These are phyloP conservation scores for Turdus rufiventris DNA, from an alignment of 2,113 vertebrate genomes.

Conservation along the genomic window DNA sequence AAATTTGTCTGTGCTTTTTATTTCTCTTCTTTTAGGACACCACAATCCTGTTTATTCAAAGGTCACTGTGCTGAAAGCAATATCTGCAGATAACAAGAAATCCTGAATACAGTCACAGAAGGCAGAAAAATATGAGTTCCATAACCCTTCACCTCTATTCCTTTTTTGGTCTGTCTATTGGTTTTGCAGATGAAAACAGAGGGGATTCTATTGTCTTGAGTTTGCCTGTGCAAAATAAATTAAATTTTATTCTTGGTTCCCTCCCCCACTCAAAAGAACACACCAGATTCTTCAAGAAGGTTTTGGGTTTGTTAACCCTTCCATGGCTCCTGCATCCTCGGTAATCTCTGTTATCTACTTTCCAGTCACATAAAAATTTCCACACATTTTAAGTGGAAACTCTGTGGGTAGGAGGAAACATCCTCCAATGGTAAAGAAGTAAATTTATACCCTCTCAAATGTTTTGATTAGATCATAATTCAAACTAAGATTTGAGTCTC, in stretches of 20 bases:
- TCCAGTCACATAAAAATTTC: neutral
- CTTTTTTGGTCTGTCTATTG: conserved; percentile 20
- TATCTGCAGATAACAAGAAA: conserved; percentile 54
- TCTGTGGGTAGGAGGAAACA: neutral
- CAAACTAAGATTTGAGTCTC: neutral
- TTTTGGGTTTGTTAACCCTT: conserved; percentile 20
- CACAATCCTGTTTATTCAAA: conserved; percentile 44
- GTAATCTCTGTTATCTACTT: neutral
- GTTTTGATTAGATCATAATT: neutral
- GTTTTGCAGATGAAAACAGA: conserved; percentile 50
- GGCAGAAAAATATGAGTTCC: conserved; percentile 29
- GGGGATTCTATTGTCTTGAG: conserved; percentile 50
- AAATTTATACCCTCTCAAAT: neutral
- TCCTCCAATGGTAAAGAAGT: neutral
- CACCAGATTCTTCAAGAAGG: neutral
- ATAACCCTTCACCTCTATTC: conserved; percentile 49
- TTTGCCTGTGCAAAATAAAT: conserved; percentile 45
- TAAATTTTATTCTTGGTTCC: neutral
- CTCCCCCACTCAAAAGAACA: neutral
- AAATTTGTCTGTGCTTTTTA: conserved; percentile 25
- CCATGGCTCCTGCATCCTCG: neutral
- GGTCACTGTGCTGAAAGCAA: conserved; percentile 38
- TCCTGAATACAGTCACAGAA: conserved; percentile 11
- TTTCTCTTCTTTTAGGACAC: conserved; percentile 16
- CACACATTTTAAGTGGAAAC: neutral